These are phyloP conservation scores for Ophion obscuratus DNA, from an alignment of 2,888 invertebrate species.

Conservation along the genomic window DNA sequence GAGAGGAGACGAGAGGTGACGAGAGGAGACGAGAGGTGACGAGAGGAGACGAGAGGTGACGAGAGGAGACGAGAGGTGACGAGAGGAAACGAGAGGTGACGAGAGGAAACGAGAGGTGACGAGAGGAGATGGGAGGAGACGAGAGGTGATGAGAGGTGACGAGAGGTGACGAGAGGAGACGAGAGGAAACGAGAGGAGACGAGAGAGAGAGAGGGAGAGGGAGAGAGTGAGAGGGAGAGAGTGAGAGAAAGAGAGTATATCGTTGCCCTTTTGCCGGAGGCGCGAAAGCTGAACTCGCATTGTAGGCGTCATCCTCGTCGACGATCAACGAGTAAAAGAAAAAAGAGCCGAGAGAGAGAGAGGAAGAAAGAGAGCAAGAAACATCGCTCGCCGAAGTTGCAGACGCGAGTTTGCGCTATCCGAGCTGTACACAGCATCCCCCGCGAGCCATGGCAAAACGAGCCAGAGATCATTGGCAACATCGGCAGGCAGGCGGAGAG, in stretches of 20 bases:
- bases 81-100: no score
- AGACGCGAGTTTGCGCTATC: conserved; percentile 52
- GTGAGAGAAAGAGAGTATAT: conserved; percentile 9
- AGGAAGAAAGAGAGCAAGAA: not conserved
- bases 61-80: no score
- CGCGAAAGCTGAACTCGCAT: conserved; percentile 55
- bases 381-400: conserved; percentile 43
- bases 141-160: no score
- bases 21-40: no score
- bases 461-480: conserved; percentile 57
- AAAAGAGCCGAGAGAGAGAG: not conserved
- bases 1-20: no score
- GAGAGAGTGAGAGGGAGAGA: not conserved
- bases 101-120: no score
- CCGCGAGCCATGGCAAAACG: conserved; percentile 43
- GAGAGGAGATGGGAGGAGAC: no score
- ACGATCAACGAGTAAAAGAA: conserved; percentile 47
- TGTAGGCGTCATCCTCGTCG: conserved; percentile 54
- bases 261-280: conserved; percentile 39
- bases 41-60: no score
- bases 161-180: no score
- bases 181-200: not conserved
- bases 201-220: not conserved
- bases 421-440: conserved; percentile 34
- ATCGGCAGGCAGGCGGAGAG: conserved; percentile 30